Percentiles rank a stretch among this genome's conserved stretches.
Conservation (phyloP, 2,888 invertebrate genomes). For the Phrixothrix hirtus region DNA sequence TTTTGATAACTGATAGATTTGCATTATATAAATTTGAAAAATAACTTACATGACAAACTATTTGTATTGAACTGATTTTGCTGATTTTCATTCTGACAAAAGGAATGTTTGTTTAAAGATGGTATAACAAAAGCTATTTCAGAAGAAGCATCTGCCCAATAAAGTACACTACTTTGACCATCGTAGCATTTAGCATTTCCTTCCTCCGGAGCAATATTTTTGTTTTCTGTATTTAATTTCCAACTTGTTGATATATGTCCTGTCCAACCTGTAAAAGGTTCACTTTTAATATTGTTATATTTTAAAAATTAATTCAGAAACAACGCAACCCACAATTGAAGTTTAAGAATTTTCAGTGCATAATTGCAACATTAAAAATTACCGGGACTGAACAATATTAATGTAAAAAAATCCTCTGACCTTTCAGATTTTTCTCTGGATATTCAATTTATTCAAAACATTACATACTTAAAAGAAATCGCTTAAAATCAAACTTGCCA, state of each 20-base stretch:
- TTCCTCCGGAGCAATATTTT: constrained; percentile 29
- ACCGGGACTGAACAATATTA: too few species aligned
- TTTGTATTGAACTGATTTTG: constrained; percentile 42
- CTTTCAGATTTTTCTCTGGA: too few species aligned
- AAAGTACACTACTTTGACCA: constrained; percentile 82
- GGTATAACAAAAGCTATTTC: constrained; percentile 97
- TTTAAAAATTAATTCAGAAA: not conserved
- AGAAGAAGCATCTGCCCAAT: constrained; percentile 93
- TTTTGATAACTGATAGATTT: too few species aligned
- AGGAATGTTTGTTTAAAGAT: constrained; percentile 51
- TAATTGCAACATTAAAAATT: too few species aligned
- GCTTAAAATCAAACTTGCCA: too few species aligned
- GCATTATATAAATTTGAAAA: too few species aligned
- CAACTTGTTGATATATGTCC: constrained; percentile 89
- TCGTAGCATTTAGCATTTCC: constrained; percentile 77
- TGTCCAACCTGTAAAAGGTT: constrained; percentile 73
- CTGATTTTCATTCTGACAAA: constrained; percentile 38
- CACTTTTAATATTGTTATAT: too few species aligned
- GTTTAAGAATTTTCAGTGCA: not conserved
- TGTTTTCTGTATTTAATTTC: constrained; percentile 52
- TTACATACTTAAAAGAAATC: too few species aligned
- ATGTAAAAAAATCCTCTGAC: too few species aligned
- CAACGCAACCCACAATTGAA: not conserved
- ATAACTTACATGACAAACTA: constrained; percentile 51
- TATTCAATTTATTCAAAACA: too few species aligned